These are phyloP conservation scores for Clupea harengus DNA, from an alignment of 2,113 vertebrate genomes.

Conservation along the genomic window DNA sequence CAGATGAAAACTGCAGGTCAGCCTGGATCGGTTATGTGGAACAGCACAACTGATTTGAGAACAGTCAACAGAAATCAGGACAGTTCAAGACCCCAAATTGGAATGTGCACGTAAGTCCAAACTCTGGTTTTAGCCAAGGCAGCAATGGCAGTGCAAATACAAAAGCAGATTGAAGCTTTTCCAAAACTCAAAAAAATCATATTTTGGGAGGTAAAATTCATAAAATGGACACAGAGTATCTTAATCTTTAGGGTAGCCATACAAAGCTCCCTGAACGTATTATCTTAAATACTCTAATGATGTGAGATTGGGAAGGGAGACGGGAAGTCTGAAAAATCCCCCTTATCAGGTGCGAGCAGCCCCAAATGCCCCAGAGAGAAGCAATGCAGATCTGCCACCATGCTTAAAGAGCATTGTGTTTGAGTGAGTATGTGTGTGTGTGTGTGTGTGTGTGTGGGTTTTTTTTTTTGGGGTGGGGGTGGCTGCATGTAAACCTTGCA, in stretches of 20 bases:
- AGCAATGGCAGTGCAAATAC: neutral
- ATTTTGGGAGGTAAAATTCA: neutral
- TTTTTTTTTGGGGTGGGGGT: slow-evolving; percentile 9
- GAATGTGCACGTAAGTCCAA: neutral
- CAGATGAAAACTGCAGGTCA: too few species aligned
- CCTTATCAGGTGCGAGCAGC: slow-evolving; percentile 46
- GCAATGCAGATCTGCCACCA: neutral
- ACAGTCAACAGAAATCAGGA: too few species aligned
- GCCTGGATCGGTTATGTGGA: too few species aligned
- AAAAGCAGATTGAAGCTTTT: neutral
- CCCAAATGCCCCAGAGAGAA: slow-evolving; percentile 38
- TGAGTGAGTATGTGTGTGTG: slow-evolving; percentile 21
- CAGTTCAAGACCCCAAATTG: too few species aligned
- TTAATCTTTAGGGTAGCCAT: neutral
- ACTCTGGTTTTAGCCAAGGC: neutral
- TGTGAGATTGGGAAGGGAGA: slow-evolving; percentile 41
- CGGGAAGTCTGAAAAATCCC: slow-evolving; percentile 40
- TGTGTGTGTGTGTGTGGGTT: slow-evolving; percentile 23
- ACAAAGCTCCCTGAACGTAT: slow-evolving; percentile 25
- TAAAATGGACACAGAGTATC: neutral
- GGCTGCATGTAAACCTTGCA: neutral
- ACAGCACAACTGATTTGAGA: too few species aligned
- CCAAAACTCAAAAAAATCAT: neutral
- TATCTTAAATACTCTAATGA: slow-evolving; percentile 49
- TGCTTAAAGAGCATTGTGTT: neutral